Conservation (phyloP, 2,888 invertebrate genomes). For the Rotaria magnacalcarata region DNA sequence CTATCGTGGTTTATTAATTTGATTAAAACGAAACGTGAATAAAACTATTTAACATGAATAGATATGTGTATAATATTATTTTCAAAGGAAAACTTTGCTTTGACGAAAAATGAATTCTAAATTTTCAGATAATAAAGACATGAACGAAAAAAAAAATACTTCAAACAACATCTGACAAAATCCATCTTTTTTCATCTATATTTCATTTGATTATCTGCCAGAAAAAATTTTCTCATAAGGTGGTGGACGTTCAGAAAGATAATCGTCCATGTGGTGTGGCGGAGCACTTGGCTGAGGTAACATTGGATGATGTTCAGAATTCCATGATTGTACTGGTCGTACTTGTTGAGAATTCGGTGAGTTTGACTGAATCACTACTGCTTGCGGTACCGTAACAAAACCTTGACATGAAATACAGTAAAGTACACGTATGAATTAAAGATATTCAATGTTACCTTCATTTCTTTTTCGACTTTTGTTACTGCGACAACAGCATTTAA, state of each 20-base stretch:
- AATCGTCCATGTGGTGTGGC: not conserved
- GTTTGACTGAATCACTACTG: not conserved
- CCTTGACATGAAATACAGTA: not conserved
- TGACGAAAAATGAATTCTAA: not conserved
- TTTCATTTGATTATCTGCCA: not conserved
- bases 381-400: not conserved
- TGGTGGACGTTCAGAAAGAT: not conserved
- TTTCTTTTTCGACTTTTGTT: not conserved
- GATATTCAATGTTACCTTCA: not conserved
- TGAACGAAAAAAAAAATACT: not conserved
- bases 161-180: not conserved
- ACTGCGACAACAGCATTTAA: not conserved
- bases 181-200: not conserved
- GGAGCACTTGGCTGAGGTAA: slow-evolving; percentile 2
- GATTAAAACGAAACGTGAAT: not conserved
- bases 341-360: not conserved
- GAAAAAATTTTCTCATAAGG: not conserved
- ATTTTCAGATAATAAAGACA: not conserved
- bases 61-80: not conserved
- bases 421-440: not conserved
- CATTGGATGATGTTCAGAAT: not conserved
- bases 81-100: not conserved
- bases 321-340: not conserved
- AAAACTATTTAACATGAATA: not conserved
- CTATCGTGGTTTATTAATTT: not conserved